Percentiles rank a stretch among this genome's conserved stretches.
Conservation (phyloP, 2,113 vertebrate genomes). For the Chaetorhynchus papuensis region DNA sequence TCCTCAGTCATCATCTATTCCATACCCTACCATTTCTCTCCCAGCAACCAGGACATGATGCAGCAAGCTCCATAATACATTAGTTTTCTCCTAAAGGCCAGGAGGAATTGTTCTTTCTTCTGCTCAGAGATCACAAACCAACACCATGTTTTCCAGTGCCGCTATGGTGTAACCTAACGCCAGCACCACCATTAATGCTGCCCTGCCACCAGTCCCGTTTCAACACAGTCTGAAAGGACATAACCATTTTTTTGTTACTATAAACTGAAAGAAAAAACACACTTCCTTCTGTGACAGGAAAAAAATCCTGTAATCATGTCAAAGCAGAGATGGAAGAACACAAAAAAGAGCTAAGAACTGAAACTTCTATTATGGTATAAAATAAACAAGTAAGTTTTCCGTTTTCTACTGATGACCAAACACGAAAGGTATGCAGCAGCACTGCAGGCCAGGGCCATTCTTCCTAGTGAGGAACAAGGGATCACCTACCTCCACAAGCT, state of each 20-base stretch:
- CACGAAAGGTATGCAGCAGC: background rate
- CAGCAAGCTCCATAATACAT: background rate
- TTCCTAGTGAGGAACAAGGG: background rate
- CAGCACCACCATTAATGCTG: background rate
- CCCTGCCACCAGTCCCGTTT: background rate
- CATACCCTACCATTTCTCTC: background rate
- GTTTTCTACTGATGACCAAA: background rate
- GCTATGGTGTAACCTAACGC: background rate
- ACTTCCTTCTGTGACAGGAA: background rate
- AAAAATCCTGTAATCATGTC: background rate
- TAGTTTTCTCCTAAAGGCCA: background rate
- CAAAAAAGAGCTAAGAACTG: background rate
- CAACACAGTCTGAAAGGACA: background rate
- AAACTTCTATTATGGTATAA: background rate
- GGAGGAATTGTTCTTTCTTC: background rate
- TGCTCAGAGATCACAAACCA: background rate
- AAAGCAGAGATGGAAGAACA: background rate
- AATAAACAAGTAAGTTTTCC: background rate
- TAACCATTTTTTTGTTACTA: background rate
- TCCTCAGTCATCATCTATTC: background rate
- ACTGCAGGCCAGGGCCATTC: background rate
- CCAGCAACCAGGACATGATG: background rate
- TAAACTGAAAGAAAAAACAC: background rate
- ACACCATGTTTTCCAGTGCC: background rate
- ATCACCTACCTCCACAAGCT: background rate